Base-by-base conservation (phyloP, 2,797 vertebrate genomes). In the Geotrypetes seraphini region DNA sequence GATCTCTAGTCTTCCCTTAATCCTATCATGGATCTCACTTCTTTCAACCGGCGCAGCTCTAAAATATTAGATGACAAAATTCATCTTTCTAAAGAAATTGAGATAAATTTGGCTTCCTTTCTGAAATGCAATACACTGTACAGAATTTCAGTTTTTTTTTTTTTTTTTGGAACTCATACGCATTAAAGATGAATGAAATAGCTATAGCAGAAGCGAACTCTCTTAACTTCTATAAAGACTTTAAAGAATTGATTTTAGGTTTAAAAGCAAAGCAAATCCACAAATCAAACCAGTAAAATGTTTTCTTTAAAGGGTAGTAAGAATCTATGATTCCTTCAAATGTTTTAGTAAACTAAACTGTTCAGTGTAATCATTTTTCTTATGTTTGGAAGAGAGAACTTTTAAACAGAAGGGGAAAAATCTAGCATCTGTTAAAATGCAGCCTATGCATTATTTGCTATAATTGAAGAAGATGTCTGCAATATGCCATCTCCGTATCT, bases 91-190 rank as follows among this genome's bases (percentile, higher is more conserved):
- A 28, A 47, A 53, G 25, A 50, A 76, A 67, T 43, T 47, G 53
- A 68, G 60, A 71, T 48, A 73, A 70, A 73, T 63, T 26, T 53
- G 70, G 60, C 36, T 53, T 56, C 50, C 52, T 53, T 62, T 64
- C 64, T 46, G 59, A 70, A 67, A 67, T 52, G 32, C 49, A 59
- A 55, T 59, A 54, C 16, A 5, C 13, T 14, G 3, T 37, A 53
- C 48, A 65, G 63, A 57, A 55, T 51, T 58, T 59, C 69, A 60
- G 71, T 47, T 49, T 48, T 58, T 50, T 53, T 43, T 62, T 43
- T 62, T n/a, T n/a, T 66, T 47, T 71, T 66, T 63, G 66, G 61
- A 74, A 63, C 50, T 66, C 71, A 64, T 63, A 53, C 60, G 50
- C 45, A 25, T 65, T 63, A 54, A 8, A 56, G 45, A 60, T 56